These are phyloP conservation scores for Chelonus insularis DNA, from an alignment of 1,140 invertebrate genomes.

Conservation along the genomic window DNA sequence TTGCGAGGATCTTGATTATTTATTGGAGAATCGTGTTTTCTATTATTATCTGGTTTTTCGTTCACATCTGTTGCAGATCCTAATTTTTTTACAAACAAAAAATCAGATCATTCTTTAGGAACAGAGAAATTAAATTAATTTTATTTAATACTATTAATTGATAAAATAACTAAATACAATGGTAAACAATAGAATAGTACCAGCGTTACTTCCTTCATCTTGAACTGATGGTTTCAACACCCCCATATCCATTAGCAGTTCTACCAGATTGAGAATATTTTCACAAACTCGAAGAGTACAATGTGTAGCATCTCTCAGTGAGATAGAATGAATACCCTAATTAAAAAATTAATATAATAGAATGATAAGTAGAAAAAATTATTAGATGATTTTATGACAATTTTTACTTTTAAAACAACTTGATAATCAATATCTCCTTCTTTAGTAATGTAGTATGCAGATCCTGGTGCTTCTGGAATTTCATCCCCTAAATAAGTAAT, in stretches of 20 bases:
- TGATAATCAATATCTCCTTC: constrained; percentile 92
- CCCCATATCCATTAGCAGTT: constrained; percentile 86
- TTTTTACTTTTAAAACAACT: constrained; percentile 83
- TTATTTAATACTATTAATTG: too few relatives aligned
- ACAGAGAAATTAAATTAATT: not conserved
- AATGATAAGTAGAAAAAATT: too few relatives aligned
- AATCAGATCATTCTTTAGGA: too few relatives aligned
- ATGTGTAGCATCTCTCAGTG: constrained; percentile 73
- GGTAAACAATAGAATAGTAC: too few relatives aligned
- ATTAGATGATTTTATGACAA: too few relatives aligned
- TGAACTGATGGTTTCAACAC: constrained; percentile 68
- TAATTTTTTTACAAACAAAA: constrained; percentile 2
- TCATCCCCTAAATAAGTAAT: constrained; percentile 85
- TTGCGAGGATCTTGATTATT: constrained; percentile 57
- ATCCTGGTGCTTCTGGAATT: constrained; percentile 83
- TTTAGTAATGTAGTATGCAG: constrained; percentile 88
- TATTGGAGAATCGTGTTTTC: constrained; percentile 61
- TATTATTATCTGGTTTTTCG: constrained; percentile 53
- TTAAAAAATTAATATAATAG: constrained; percentile 17
- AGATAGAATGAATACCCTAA: constrained; percentile 83
- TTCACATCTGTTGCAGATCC: constrained; percentile 30
- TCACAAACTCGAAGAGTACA: constrained; percentile 87
- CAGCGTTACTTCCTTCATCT: constrained; percentile 51
- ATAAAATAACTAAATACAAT: not conserved
- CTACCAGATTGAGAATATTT: constrained; percentile 85